Evolutionary conservation across 2,113 vertebrate genomes (phyloP).

Genomic region (Lampris megalopsis): DNA sequence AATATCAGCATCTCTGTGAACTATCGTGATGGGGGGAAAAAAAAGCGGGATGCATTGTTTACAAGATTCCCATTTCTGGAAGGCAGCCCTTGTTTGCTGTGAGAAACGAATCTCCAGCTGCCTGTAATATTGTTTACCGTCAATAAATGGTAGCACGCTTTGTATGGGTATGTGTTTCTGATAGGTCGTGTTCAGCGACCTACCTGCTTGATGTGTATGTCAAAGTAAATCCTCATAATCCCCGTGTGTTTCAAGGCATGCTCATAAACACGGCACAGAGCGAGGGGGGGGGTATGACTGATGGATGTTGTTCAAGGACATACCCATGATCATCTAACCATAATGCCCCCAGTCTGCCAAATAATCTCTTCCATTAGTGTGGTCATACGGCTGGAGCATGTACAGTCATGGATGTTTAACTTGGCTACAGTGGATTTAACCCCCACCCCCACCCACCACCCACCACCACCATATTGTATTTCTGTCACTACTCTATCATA

Average conservation of each 20-base stretch:
- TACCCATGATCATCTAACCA: conserved; percentile 60
- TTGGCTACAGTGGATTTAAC: conserved; percentile 46
- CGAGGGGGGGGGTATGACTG: conserved; percentile 48
- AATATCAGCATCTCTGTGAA: conserved; percentile 45
- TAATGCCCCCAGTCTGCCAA: conserved; percentile 57
- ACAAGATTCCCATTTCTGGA: conserved; percentile 31
- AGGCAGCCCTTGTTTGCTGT: neutral
- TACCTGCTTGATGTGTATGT: conserved; percentile 47
- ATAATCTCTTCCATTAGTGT: conserved; percentile 67
- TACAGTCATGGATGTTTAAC: conserved; percentile 67
- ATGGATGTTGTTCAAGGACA: conserved; percentile 74
- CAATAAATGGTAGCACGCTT: conserved; percentile 33
- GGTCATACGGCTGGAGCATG: conserved; percentile 56
- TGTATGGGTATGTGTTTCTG: conserved; percentile 26
- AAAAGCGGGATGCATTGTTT: conserved; percentile 38
- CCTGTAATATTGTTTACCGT: conserved; percentile 19
- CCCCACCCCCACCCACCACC: neutral
- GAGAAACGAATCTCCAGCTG: conserved; percentile 2
- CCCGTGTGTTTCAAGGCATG: conserved; percentile 35
- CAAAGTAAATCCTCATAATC: conserved; percentile 61
- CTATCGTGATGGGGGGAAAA: conserved; percentile 20
- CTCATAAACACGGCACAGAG: conserved; percentile 68
- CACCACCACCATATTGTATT: neutral
- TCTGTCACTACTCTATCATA: conserved; percentile 4
- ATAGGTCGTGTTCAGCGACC: conserved; percentile 45